phyloP scores from a whole-genome alignment of 2,113 vertebrate species.

The Megaceryle torquata region DNA sequence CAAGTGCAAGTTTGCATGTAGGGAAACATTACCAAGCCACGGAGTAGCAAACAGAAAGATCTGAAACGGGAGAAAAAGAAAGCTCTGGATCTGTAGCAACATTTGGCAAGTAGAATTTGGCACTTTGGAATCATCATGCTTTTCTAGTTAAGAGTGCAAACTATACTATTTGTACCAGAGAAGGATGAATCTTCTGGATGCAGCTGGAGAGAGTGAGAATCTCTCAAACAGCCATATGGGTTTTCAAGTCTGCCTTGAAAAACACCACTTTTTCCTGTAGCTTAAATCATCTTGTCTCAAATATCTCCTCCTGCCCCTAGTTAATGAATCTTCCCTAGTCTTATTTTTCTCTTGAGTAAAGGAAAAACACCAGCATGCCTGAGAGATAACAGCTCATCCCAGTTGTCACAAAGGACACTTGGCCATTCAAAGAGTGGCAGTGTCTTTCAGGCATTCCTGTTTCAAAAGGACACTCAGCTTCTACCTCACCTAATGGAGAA shows the following conservation, averaged over 20 bases:
- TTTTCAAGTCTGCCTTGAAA: not conserved
- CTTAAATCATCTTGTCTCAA: not conserved
- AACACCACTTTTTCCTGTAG: not conserved
- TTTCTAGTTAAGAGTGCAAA: conserved; percentile 42
- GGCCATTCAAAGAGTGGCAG: not conserved
- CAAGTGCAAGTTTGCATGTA: not conserved
- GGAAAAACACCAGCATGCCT: not conserved
- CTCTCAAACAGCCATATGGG: not conserved
- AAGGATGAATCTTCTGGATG: not conserved
- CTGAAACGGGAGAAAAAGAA: conserved; percentile 7
- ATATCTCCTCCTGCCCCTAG: not conserved
- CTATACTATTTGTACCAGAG: conserved; percentile 2
- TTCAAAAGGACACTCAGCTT: not conserved
- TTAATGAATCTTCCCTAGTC: not conserved
- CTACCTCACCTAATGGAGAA: not conserved
- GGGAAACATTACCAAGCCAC: not conserved
- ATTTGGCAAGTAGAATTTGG: conserved; percentile 43
- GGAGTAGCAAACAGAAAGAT: not conserved
- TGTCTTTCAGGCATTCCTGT: not conserved
- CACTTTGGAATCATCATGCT: conserved; percentile 25
- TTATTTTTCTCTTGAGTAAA: not conserved
- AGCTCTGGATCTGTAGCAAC: conserved; percentile 26
- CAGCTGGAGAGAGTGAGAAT: not conserved
- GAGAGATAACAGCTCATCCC: not conserved
- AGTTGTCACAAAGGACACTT: not conserved